Conservation (phyloP, 30 jellyfish, hydroid and myxozoan genomes). For the Chrysaora quinquecirrha region DNA sequence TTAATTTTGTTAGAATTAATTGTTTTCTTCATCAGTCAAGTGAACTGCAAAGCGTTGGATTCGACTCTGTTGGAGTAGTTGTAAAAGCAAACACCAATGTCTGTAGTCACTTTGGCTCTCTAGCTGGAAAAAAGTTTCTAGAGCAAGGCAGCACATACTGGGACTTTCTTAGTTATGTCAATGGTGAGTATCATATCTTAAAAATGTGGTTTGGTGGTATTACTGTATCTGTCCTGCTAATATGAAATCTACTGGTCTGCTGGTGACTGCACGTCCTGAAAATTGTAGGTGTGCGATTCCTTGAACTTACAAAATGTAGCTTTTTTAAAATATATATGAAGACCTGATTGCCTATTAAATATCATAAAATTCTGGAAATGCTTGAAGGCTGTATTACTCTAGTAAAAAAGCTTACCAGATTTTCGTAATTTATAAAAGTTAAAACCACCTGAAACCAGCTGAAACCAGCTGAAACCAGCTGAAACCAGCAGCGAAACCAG, state of each 20-base stretch:
- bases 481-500: too few relatives aligned
- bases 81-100: constrained; percentile 40
- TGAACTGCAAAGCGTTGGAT: constrained; percentile 43
- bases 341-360: background rate
- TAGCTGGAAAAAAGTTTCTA: constrained; percentile 33
- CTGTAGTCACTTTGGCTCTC: constrained; percentile 27
- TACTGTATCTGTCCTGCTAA: background rate
- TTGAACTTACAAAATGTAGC: background rate
- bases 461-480: too few relatives aligned
- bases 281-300: background rate
- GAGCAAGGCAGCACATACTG: constrained; percentile 33
- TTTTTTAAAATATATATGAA: background rate
- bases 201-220: constrained; percentile 1
- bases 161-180: constrained; percentile 12
- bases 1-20: constrained; percentile 1
- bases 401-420: background rate
- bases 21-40: constrained; percentile 25
- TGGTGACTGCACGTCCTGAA: constrained; percentile 2
- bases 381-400: background rate
- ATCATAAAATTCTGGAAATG: background rate
- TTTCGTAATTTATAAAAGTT: too few relatives aligned
- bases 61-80: constrained; percentile 41
- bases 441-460: too few relatives aligned
- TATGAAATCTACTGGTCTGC: background rate
- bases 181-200: constrained; percentile 6